Evolutionary conservation across 2,797 vertebrate genomes (phyloP), one percentile per base, ranked within the genome.

Genomic region (Lithobates pipiens): DNA sequence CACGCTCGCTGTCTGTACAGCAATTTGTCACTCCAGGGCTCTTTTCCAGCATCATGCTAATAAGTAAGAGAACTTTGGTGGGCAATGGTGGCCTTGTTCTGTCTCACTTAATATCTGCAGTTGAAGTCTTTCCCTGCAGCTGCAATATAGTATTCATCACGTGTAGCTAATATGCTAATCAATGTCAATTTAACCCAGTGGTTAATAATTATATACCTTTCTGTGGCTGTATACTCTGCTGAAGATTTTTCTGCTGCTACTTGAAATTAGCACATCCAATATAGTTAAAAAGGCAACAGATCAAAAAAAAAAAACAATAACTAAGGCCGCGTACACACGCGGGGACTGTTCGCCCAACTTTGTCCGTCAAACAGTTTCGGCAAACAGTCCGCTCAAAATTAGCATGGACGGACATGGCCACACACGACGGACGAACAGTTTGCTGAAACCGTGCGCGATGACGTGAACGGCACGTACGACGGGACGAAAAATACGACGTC

Each of bases 41-140:
- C 32, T 80, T 80, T 18, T 50, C 54, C 61, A 36, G 29, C 32
- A 23, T 72, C 36, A 85, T 80, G 44, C 77, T 69, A 80, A 85
- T 85, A 80, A 76, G 77, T 69, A 54, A 54, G 36, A 85, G 23
- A 76, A 76, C 71, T 39, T 70, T 27, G 63, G 36, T 61, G 70
- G 32, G 80, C 77, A 85, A 44, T 54, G 50, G 70, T 85, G 84
- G 77, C 84, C 84, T 85, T 85, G 84, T 80, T 85, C 84, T 85
- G 84, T 80, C 71, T 80, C 57, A 57, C 34, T 32, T 23, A 80
- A 85, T 85, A 65, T 79, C 5, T 68, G 32, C 39, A 74, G 34
- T 74, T 67, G 13, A 85, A 67, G 69, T 42, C 29, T 63, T 34
- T 44, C 57, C 76, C 70, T 44, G 27, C 69, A 80, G 46, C 76